Evolutionary conservation across 2,113 vertebrate species (phyloP).

Genomic region (Tichodroma muraria): DNA sequence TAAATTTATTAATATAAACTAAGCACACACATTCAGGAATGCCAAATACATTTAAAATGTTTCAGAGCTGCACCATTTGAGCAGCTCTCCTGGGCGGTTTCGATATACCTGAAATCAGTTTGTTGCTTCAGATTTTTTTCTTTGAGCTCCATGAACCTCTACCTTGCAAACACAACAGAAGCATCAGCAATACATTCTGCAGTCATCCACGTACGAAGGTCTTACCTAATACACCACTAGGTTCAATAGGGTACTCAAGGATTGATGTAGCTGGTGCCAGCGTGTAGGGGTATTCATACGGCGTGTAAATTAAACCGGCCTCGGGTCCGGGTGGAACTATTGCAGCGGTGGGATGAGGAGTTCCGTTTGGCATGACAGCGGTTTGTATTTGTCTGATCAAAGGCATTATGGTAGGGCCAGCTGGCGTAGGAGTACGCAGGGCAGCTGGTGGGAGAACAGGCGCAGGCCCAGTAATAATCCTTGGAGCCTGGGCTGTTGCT

Average conservation of each 20-base stretch:
- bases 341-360: constrained; percentile 87
- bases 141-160: neutral
- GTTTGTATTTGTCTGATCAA: constrained; percentile 99
- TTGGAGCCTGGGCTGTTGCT: constrained; percentile 89
- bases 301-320: constrained; percentile 96
- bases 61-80: neutral
- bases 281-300: constrained; percentile 96
- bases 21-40: neutral
- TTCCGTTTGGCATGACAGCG: constrained; percentile 89
- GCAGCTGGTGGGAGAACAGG: constrained; percentile 85
- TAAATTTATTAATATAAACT: neutral
- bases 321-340: constrained; percentile 90
- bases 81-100: neutral
- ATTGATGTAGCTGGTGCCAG: constrained; percentile 94
- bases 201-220: neutral
- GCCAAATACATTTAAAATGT: neutral
- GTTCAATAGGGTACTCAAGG: constrained; percentile 98
- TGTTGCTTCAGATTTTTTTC: neutral
- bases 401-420: constrained; percentile 94
- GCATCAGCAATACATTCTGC: neutral
- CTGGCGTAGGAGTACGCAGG: constrained; percentile 86
- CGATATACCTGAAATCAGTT: neutral
- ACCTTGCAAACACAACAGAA: neutral
- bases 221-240: constrained; percentile 98
- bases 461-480: constrained; percentile 93